phyloP scores from a whole-genome alignment of 2,888 invertebrate species.

The Opisthograptis luteolata region DNA sequence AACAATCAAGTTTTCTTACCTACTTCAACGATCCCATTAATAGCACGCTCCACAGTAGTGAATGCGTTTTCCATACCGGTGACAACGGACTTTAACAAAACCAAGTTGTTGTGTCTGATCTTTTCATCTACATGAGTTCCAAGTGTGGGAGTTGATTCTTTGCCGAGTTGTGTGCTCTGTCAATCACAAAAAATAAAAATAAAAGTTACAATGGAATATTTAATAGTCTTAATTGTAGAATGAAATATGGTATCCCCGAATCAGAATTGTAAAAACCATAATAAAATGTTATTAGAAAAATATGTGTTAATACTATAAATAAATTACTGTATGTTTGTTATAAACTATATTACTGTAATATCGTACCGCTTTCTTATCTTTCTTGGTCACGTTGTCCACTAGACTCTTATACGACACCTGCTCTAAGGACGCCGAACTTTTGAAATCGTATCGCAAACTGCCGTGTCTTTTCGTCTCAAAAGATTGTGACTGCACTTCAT shows the following conservation, averaged over 20 bases:
- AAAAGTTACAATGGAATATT: background rate
- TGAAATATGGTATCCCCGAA: too few relatives aligned
- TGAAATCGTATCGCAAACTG: conserved; percentile 59
- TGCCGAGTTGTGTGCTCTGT: conserved; percentile 38
- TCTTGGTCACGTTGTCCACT: conserved; percentile 56
- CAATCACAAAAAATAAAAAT: background rate
- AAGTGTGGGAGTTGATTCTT: conserved; percentile 37
- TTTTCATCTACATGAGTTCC: conserved; percentile 50
- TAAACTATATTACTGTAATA: background rate
- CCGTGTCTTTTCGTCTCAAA: conserved; percentile 60
- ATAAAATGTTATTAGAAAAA: too few relatives aligned
- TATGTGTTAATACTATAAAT: too few relatives aligned
- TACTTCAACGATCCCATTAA: conserved; percentile 40
- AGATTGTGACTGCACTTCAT: conserved; percentile 55
- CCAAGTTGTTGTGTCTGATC: conserved; percentile 55
- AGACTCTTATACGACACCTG: conserved; percentile 65
- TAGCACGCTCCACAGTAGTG: conserved; percentile 40
- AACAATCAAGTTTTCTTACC: conserved; percentile 35
- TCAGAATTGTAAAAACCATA: too few relatives aligned
- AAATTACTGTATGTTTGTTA: too few relatives aligned
- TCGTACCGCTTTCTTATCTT: conserved; percentile 61
- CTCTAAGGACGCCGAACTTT: conserved; percentile 64
- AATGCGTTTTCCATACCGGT: conserved; percentile 49
- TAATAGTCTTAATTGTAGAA: too few relatives aligned
- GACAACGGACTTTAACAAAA: conserved; percentile 51